Conservation (phyloP, 92 coral and sea anemone genomes). For the Parazoanthus atlanticus region DNA sequence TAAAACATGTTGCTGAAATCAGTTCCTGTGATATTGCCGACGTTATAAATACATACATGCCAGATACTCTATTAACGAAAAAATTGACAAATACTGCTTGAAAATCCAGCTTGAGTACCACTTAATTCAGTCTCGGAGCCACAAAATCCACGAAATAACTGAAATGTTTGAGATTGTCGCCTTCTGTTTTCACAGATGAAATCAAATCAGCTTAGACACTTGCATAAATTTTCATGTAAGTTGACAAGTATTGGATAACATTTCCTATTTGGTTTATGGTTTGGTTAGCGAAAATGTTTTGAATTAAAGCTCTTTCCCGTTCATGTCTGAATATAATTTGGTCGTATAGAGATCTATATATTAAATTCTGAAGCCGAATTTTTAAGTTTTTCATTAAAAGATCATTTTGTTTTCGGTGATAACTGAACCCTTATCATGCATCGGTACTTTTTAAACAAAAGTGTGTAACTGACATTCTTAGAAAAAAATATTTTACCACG, state of each 20-base stretch:
- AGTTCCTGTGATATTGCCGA: neutral
- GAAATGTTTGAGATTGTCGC: neutral
- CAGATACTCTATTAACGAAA: neutral
- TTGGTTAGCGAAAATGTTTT: neutral
- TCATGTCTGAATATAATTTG: neutral
- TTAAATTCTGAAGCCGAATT: too few relatives aligned
- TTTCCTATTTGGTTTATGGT: neutral
- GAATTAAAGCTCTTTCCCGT: neutral
- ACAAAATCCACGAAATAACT: neutral
- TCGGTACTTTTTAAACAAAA: neutral
- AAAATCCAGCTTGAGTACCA: neutral
- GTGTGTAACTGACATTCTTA: neutral
- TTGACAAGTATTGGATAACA: neutral
- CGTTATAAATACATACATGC: neutral
- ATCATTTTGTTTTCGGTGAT: neutral
- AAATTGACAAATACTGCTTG: neutral
- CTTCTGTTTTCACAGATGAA: slow-evolving; percentile 2
- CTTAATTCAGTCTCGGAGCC: neutral
- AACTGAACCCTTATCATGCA: neutral
- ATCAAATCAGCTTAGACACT: neutral
- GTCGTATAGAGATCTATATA: neutral
- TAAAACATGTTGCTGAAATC: slow-evolving; percentile 9
- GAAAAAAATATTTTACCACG: neutral
- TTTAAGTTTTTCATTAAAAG: neutral
- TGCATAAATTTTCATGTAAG: slow-evolving; percentile 10